Percentiles rank a stretch among this genome's conserved stretches.
Evolutionary conservation across 2,797 vertebrate species (phyloP).

Genomic region (Eulemur rubriventer): DNA sequence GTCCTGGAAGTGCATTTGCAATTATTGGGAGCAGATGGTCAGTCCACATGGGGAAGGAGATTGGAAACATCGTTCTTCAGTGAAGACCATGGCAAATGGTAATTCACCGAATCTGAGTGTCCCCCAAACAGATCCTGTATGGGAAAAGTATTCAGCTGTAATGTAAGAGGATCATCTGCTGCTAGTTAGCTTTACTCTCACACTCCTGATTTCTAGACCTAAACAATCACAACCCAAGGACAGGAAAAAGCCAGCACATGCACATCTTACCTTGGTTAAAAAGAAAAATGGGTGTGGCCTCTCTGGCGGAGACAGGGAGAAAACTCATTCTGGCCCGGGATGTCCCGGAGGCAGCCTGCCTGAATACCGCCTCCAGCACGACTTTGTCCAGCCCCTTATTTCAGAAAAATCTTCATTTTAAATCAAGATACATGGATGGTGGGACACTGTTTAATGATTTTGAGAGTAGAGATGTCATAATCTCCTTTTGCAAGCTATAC

Average conservation of each 20-base stretch:
- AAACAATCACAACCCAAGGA: background rate
- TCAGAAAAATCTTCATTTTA: conserved; percentile 8
- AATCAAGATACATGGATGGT: background rate
- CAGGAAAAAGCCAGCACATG: background rate
- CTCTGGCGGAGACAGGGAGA: background rate
- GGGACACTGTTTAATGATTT: background rate
- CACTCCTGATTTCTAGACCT: background rate
- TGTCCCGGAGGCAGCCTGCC: background rate
- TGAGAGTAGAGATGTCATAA: background rate
- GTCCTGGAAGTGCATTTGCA: conserved; percentile 77
- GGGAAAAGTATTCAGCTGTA: background rate
- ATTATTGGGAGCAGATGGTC: conserved; percentile 80
- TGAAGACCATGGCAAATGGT: conserved; percentile 68
- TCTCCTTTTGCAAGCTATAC: background rate
- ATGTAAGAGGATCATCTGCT: background rate
- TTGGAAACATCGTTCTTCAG: background rate
- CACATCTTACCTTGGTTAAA: background rate
- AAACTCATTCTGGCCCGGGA: background rate
- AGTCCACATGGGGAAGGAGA: conserved; percentile 66
- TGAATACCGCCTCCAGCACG: background rate
- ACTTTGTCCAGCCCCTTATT: background rate
- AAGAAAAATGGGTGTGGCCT: background rate
- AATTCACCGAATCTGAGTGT: conserved; percentile 37
- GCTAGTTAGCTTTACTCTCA: background rate
- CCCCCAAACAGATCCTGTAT: background rate